phyloP scores from a whole-genome alignment of 2,113 vertebrate species.

The Limanda limanda region DNA sequence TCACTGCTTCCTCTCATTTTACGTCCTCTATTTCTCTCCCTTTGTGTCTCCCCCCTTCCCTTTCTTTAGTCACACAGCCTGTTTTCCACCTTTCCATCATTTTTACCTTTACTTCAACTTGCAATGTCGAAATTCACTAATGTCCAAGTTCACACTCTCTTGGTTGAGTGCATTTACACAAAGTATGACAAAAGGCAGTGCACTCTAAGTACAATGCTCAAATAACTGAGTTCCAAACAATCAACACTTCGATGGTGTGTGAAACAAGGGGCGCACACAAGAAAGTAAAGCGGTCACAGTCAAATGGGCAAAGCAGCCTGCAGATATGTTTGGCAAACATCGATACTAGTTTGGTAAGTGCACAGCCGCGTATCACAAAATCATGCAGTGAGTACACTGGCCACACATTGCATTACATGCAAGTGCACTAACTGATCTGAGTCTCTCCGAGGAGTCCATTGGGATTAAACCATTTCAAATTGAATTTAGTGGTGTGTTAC shows the following conservation, averaged over 20 bases:
- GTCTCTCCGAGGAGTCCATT: no score
- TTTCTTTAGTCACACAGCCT: neutral
- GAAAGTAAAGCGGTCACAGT: no score
- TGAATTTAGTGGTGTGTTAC: no score
- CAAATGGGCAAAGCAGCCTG: neutral
- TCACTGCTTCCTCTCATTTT: slow-evolving; percentile 30
- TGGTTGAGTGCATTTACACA: neutral
- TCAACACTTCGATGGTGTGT: neutral
- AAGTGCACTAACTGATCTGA: no score
- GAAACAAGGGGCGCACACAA: no score
- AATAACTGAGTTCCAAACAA: neutral
- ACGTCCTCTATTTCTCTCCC: neutral
- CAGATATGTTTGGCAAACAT: neutral
- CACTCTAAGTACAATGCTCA: neutral
- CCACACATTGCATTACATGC: no score
- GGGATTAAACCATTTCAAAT: no score
- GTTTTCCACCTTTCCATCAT: neutral
- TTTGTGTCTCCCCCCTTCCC: neutral
- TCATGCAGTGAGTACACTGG: neutral
- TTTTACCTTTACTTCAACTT: neutral
- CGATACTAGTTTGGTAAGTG: neutral
- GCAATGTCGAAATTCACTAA: neutral
- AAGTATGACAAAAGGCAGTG: neutral
- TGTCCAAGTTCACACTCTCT: neutral
- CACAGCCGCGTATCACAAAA: neutral